Evolutionary conservation across 2,113 vertebrate species (phyloP).

Genomic region (Plestiodon gilberti): DNA sequence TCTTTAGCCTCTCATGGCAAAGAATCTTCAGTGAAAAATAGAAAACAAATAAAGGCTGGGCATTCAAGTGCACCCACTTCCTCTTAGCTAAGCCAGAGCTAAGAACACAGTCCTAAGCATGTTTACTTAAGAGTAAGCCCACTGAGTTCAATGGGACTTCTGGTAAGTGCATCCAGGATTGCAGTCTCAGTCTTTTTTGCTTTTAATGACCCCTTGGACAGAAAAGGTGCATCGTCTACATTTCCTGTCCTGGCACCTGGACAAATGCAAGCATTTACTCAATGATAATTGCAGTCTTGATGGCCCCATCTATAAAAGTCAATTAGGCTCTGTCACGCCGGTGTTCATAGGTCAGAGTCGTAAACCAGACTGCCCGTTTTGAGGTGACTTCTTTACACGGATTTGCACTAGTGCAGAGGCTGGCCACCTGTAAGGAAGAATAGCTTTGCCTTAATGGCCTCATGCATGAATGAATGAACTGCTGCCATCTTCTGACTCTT

Average conservation of each 20-base stretch:
- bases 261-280: conserved; percentile 22
- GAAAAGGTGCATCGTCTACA: conserved; percentile 6
- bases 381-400: conserved; percentile 24
- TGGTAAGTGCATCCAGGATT: too few species aligned
- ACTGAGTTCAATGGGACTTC: not conserved
- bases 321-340: conserved; percentile 2
- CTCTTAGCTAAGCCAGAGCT: conserved; percentile 51
- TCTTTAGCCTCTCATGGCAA: conserved; percentile 82
- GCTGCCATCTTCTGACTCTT: conserved; percentile 74
- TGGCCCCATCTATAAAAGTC: conserved; percentile 34
- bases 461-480: conserved; percentile 72
- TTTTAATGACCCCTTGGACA: conserved; percentile 23
- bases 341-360: conserved; percentile 33
- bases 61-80: conserved; percentile 61
- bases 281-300: conserved; percentile 21
- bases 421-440: conserved; percentile 54
- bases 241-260: conserved; percentile 34
- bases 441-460: conserved; percentile 51
- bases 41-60: conserved; percentile 81
- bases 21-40: conserved; percentile 77
- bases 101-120: too few species aligned
- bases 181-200: not conserved
- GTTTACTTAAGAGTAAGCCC: too few species aligned
- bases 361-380: conserved; percentile 18
- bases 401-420: conserved; percentile 5